phyloP scores from a whole-genome alignment of 2,113 vertebrate species.

The Cololabis saira region DNA sequence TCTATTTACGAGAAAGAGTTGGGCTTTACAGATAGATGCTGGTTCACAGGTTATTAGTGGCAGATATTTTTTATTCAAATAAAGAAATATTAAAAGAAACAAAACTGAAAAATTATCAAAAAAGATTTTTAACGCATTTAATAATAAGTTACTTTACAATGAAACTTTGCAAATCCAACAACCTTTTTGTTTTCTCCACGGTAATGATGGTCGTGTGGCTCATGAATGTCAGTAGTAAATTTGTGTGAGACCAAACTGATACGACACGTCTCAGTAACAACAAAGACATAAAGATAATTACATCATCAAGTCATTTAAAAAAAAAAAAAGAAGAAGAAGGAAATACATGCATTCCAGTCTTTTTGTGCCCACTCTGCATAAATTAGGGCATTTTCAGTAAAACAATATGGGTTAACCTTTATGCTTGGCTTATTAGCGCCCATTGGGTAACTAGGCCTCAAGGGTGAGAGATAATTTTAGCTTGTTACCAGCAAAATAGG shows the following conservation, averaged over 20 bases:
- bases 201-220: background rate
- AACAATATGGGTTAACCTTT: slow-evolving; percentile 63
- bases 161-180: background rate
- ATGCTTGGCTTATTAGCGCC: slow-evolving; percentile 60
- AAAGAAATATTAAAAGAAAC: no score
- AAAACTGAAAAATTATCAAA: no score
- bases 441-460: slow-evolving; percentile 55
- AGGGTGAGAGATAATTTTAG: slow-evolving; percentile 72
- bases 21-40: no score
- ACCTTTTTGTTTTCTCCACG: background rate
- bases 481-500: slow-evolving; percentile 66
- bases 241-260: background rate
- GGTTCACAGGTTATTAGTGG: no score
- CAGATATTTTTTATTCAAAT: no score
- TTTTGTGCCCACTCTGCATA: slow-evolving; percentile 1
- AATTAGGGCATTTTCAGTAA: slow-evolving; percentile 34
- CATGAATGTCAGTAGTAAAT: background rate
- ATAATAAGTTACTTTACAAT: no score
- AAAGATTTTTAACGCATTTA: no score
- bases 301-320: background rate
- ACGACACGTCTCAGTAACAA: background rate
- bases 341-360: background rate
- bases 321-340: background rate
- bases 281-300: background rate
- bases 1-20: no score